These are phyloP conservation scores for Tipula vernalis DNA, from an alignment of 2,888 invertebrate genomes.

Conservation along the genomic window DNA sequence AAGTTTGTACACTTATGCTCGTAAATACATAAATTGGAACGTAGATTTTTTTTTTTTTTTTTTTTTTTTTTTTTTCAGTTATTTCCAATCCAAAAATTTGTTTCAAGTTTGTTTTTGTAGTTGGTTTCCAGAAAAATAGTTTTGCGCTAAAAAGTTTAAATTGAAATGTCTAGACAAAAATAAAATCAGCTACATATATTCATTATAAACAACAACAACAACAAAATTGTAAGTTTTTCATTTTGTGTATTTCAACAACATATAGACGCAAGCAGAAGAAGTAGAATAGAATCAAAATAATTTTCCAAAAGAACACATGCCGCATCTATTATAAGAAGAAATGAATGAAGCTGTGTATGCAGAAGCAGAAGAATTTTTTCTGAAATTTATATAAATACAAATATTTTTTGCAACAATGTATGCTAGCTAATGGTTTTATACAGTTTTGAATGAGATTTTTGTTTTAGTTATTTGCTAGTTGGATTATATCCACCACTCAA, in stretches of 20 bases:
- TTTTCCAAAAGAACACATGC: background rate
- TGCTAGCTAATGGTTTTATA: background rate
- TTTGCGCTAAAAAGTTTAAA: background rate
- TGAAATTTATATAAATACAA: background rate
- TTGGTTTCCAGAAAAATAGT: background rate
- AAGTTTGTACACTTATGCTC: background rate
- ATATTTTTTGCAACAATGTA: background rate
- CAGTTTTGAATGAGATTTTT: background rate
- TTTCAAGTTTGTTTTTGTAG: background rate
- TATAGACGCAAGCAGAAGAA: background rate
- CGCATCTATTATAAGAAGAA: background rate
- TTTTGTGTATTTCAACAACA: background rate
- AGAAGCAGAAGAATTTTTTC: background rate
- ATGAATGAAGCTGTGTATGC: background rate
- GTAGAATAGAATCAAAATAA: background rate
- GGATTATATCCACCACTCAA: background rate
- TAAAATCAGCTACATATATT: background rate
- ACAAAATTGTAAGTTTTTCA: background rate
- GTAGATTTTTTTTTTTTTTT: background rate
- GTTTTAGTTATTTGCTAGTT: background rate
- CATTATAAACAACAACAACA: background rate
- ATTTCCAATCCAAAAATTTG: background rate
- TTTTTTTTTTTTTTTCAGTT: too few relatives aligned
- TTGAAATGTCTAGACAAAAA: background rate
- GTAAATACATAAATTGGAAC: background rate